These are phyloP conservation scores for Oscarella lobularis DNA, from an alignment of 37 sponge, comb jelly and placozoan species.

Conservation along the genomic window DNA sequence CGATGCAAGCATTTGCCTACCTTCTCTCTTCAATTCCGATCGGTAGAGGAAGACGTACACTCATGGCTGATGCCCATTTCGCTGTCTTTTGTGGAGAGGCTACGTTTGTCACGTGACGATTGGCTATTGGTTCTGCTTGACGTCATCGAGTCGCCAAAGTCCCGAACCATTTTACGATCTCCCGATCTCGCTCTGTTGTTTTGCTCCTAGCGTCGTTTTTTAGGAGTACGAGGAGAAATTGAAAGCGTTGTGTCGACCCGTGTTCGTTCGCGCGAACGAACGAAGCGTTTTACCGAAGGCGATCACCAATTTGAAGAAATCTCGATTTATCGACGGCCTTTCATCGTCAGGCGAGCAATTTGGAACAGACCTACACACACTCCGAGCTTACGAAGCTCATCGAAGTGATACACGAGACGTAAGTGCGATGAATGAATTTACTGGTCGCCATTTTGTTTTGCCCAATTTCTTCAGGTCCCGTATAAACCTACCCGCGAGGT, in stretches of 20 bases:
- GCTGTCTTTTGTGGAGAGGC: too few relatives aligned
- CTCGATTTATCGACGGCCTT: conserved; percentile 52
- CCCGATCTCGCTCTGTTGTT: too few relatives aligned
- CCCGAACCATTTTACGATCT: too few relatives aligned
- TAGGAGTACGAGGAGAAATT: conserved; percentile 37
- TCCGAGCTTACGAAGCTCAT: conserved; percentile 46
- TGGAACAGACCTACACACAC: conserved; percentile 54
- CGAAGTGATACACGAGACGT: conserved; percentile 36
- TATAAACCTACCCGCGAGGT: too few relatives aligned
- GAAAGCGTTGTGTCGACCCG: conserved; percentile 15
- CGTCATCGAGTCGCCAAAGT: too few relatives aligned
- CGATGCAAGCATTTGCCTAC: too few relatives aligned
- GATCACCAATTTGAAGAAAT: conserved; percentile 10
- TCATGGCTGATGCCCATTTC: too few relatives aligned
- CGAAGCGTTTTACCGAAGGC: conserved; percentile 25
- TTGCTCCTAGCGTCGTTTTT: background rate
- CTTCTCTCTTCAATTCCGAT: too few relatives aligned
- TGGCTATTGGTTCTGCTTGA: too few relatives aligned
- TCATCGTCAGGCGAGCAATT: conserved; percentile 19
- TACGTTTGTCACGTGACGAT: too few relatives aligned
- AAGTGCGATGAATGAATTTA: conserved; percentile 18
- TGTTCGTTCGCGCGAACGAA: conserved; percentile 45
- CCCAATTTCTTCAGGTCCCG: too few relatives aligned
- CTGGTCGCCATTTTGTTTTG: background rate
- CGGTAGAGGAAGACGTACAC: too few relatives aligned